Evolutionary conservation across 2,888 invertebrate species (phyloP), one percentile per base, ranked within the genome.

Genomic region (Amiota mariae): DNA sequence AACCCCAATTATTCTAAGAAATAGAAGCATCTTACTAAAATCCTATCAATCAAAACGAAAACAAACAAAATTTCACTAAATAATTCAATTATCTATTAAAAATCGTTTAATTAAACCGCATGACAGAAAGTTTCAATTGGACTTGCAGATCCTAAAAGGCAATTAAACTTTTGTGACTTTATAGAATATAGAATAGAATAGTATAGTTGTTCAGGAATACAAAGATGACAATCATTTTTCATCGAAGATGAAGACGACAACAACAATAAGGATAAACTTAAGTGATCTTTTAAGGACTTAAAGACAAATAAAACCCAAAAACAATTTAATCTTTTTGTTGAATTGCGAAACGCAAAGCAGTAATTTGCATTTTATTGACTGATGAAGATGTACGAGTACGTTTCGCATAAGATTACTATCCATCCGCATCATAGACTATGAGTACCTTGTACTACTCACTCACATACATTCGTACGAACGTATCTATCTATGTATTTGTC

Each of bases 361-460:
- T 74, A 84, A 84, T 82, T 82, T 82, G 84, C 82, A 82, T 82
- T 82, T 82, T 82, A 82, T 82, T 82, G 82, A 81, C 75, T 78
- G 63, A 24, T 36, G 12, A 36, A 36, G 36, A 36, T 36, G 36
- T 36, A 36, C 8, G 36, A 36, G 36, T 36, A 36, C 36, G 36
- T 36, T 36, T 36, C 36, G 36, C 36, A 36, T 36, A 36, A 36
- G 36, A 36, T 36, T 36, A 36, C 36, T 36, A 36, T 36, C 36
- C 36, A 36, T 36, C 36, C 36, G 6, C 36, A 36, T 36, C 36
- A 36, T 36, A 36, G 24, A 24, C 24, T 24, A 24, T 24, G 24
- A 24, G 24, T 24, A 24, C 3, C 24, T 24, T 24, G 24, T 24
- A 24, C 24, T 24, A 24, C n/a, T n/a, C n/a, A n/a, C n/a, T n/a